Base-by-base conservation (phyloP, 2,888 invertebrate species). In the Hirtodrosophila trivittata region DNA sequence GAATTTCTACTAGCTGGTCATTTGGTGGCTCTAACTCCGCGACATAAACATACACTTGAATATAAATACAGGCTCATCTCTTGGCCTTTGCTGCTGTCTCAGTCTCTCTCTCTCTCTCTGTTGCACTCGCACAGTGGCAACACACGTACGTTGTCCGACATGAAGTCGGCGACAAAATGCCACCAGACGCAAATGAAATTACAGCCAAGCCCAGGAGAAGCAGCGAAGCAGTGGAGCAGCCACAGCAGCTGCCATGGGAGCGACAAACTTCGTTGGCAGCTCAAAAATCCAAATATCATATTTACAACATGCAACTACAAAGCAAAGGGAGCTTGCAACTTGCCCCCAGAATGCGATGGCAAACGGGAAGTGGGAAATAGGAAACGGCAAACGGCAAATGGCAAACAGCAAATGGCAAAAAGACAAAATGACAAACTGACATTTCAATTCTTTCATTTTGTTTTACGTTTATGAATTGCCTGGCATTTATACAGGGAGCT, bases 251-350 rank as follows among this genome's bases (percentile, higher is more conserved):
- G 26, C 54, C 55, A 37, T 47, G 55, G 56, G 56, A 64, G 47
- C 51, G 43, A 49, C 55, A 57, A 66, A 57, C 52, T 71, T 73
- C 54, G 57, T 54, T 46, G 47, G 46, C 57, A 74, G 64, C 85
- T 71, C 75, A 73, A 83, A 85, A 78, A 71, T 78, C 77, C 86
- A 73, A 81, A 86, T 83, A 81, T 81, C 80, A 80, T 81, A 86
- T 86, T 81, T 81, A 83, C 80, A 86, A 59, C 83, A 75, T 68
- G 62, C 75, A 63, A 64, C 63, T 52, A 52, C 47, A 62, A 51
- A 63, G 50, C 52, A 21, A 54, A 38, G 16, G 38, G 49, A 62
- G 46, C 30, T 62, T 38, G 49, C 46, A 50, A 21, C 52, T 58
- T 55, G 50, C 41, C 26, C 37, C 18, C 18, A 21, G 52, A 63